Conservation (phyloP, 2,888 invertebrate genomes). For the Stegophylla sp. region DNA sequence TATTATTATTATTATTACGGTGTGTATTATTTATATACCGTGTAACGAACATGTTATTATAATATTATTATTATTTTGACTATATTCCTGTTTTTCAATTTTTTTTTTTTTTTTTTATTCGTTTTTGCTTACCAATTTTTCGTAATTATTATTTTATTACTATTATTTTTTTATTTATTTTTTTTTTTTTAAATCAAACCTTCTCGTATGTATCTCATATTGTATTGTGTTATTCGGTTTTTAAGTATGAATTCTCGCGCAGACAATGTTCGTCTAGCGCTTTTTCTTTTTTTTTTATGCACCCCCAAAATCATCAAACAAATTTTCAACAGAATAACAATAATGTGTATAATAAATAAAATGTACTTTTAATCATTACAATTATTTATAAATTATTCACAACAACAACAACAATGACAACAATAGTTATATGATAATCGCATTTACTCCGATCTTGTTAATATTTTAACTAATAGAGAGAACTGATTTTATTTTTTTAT, state of each 20-base stretch:
- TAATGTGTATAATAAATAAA: too few species aligned
- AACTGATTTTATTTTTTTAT: conserved; percentile 2
- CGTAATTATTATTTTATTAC: conserved; percentile 13
- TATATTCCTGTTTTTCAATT: neutral
- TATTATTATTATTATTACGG: too few species aligned
- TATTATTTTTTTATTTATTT: conserved; percentile 5
- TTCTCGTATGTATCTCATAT: conserved; percentile 8
- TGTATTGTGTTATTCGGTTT: conserved; percentile 19
- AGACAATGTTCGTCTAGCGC: neutral
- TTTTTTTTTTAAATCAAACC: conserved; percentile 8
- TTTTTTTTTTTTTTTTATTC: conserved; percentile 21
- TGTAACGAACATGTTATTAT: conserved; percentile 22
- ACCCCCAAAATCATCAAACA: neutral
- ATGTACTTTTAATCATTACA: too few species aligned
- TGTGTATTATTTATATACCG: neutral
- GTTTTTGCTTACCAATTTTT: too few species aligned
- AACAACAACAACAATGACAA: too few species aligned
- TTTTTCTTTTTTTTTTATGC: neutral
- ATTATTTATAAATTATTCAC: too few species aligned
- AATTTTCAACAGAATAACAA: neutral
- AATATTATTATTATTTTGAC: neutral
- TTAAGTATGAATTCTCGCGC: conserved; percentile 20
- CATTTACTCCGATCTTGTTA: neutral
- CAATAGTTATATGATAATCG: too few species aligned
- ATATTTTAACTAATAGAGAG: too few species aligned